A percentile compares a stretch with the other conserved stretches of the same genome.
Evolutionary conservation across 2,888 invertebrate species (phyloP).

Genomic region (Dicyrtomina minuta): DNA sequence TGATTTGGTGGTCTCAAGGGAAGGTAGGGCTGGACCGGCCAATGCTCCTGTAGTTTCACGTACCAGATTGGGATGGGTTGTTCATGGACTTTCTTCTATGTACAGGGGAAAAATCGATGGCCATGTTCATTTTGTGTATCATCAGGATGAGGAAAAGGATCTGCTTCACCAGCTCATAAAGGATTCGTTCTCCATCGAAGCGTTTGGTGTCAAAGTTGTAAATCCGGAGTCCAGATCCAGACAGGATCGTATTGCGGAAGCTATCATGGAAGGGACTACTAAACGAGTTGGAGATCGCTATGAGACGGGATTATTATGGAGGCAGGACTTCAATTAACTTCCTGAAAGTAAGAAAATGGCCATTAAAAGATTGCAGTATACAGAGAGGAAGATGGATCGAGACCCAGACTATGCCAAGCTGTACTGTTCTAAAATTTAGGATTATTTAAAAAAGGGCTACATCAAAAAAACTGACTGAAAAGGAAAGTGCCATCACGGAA

Average conservation of each 20-base stretch:
- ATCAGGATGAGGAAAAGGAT: background rate
- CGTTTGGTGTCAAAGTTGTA: too few species aligned
- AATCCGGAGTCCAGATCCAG: background rate
- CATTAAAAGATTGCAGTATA: background rate
- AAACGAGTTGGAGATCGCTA: background rate
- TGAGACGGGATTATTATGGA: slow-evolving; percentile 4
- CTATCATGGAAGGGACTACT: background rate
- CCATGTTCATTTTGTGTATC: background rate
- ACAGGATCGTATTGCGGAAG: slow-evolving; percentile 1
- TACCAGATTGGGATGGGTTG: slow-evolving; percentile 31
- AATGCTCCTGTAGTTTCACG: too few species aligned
- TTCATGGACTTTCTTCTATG: too few species aligned
- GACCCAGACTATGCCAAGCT: background rate
- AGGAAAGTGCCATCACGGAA: too few species aligned
- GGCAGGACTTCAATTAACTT: too few species aligned
- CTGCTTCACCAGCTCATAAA: too few species aligned
- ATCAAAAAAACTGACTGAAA: slow-evolving; percentile 14
- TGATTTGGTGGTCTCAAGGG: too few species aligned
- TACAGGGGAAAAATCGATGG: too few species aligned
- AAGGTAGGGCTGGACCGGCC: too few species aligned
- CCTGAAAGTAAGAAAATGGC: background rate
- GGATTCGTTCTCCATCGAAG: too few species aligned
- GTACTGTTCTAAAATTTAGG: background rate
- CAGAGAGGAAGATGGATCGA: slow-evolving; percentile 5
- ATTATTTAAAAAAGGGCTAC: slow-evolving; percentile 16